phyloP scores from a whole-genome alignment of 2,888 invertebrate genomes.

The Pristionchus fissidentatus region DNA sequence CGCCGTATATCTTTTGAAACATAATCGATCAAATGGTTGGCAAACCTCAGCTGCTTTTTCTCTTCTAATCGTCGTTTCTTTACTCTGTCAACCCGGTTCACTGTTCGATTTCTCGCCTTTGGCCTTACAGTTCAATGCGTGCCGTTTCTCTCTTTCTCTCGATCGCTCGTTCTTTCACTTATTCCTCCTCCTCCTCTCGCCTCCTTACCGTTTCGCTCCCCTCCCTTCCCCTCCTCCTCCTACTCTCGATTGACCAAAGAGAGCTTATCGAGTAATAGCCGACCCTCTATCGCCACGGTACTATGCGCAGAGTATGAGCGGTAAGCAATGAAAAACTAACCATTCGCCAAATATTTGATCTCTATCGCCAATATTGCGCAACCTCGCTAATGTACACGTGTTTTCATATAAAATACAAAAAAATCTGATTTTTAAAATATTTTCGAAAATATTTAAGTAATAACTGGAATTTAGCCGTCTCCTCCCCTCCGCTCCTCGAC shows the following conservation, averaged over 20 bases:
- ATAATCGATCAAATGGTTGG: constrained; percentile 11
- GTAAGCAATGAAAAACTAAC: not conserved
- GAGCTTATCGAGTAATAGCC: constrained; percentile 38
- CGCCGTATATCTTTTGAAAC: too few species aligned
- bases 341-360: not conserved
- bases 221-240: not conserved
- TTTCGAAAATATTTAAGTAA: not conserved
- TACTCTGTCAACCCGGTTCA: constrained; percentile 19
- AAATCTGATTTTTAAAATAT: not conserved
- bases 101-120: constrained; percentile 35
- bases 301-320: constrained; percentile 30
- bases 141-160: not conserved
- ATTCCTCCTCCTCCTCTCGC: not conserved
- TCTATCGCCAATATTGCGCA: too few species aligned
- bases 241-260: constrained; percentile 15
- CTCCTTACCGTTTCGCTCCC: not conserved
- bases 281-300: not conserved
- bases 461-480: not conserved
- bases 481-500: constrained; percentile 38
- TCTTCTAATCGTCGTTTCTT: not conserved
- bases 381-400: too few species aligned
- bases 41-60: too few species aligned
- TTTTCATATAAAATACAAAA: too few species aligned
- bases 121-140: not conserved
- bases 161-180: not conserved